Base-by-base conservation (phyloP, 2,888 invertebrate species). In the Tyria jacobaeae region DNA sequence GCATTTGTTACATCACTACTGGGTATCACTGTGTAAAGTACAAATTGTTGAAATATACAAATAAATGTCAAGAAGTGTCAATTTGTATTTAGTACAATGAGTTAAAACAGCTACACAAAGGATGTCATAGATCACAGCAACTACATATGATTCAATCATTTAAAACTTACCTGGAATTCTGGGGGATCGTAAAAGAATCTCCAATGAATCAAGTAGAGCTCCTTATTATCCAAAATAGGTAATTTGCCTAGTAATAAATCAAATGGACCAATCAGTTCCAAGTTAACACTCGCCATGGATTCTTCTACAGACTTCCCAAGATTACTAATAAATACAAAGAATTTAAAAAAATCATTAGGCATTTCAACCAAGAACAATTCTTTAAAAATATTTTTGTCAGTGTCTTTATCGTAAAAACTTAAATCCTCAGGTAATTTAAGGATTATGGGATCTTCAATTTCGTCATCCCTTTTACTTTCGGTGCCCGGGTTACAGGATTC, bases 101-200 rank as follows among this genome's bases (percentile, higher is more conserved):
- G 15, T 4, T 34, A n/a, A 34, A 35, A 21, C 1, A 21, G n/a
- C 15, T 12, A 15, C 34, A 34, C 6, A 34, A 9, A 35, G 14
- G 9, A n/a, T n/a, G n/a, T n/a, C n/a, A n/a, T n/a, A n/a, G n/a
- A n/a, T n/a, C n/a, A n/a, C n/a, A n/a, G n/a, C n/a, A n/a, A n/a
- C n/a, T n/a, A n/a, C n/a, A n/a, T n/a, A n/a, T n/a, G n/a, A n/a
- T n/a, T n/a, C n/a, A 24, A 24, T 27, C 1, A 3, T 5, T 6
- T 27, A 17, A 55, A 9, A 5, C 68, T 72, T 85, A 96, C 96
- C 91, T 98, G 97, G 88, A 99, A 97, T 89, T 99, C 99, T 12
- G 99, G 99, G 12, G 98, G 98, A 93, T 99, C 99, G 88, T 97
- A 98, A 85, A 95, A 98, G 89, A 97, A 99, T 75, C 99, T 95